Percentiles rank a stretch among this genome's conserved stretches.
Conservation (phyloP, 2,888 invertebrate genomes). For the Zaprionus bogoriensis region DNA sequence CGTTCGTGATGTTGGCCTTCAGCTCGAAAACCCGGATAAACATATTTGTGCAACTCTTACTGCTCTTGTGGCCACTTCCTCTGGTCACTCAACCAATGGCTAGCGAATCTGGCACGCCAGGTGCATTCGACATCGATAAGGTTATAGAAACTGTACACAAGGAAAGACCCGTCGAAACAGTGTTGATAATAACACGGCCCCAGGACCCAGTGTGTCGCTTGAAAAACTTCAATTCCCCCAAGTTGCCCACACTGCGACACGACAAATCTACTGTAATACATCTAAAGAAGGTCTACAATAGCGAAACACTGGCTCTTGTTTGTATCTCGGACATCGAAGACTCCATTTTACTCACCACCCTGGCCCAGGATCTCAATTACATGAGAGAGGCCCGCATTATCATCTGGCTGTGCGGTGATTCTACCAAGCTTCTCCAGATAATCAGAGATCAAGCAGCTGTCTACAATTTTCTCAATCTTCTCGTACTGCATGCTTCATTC, state of each 20-base stretch:
- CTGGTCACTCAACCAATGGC: neutral
- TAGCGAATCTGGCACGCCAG: neutral
- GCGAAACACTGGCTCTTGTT: conserved; percentile 5
- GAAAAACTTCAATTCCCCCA: neutral
- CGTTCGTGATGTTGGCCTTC: conserved; percentile 18
- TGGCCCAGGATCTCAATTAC: conserved; percentile 13
- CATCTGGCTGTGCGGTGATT: conserved; percentile 12
- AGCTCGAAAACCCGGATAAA: neutral
- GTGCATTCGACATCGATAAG: too few species aligned
- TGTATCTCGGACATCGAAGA: conserved; percentile 19
- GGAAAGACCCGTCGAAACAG: neutral
- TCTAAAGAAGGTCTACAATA: conserved; percentile 5
- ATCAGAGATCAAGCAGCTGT: neutral
- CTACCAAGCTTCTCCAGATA: rapidly evolving
- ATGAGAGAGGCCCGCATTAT: conserved; percentile 21
- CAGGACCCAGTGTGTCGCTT: neutral
- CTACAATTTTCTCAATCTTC: neutral
- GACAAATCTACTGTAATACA: neutral
- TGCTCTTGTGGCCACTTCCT: neutral
- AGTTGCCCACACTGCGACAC: neutral
- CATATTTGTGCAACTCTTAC: neutral
- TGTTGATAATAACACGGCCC: conserved; percentile 16
- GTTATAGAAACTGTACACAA: neutral
- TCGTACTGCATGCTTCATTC: conserved; percentile 13
- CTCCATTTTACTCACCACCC: neutral